phyloP scores from a whole-genome alignment of 1,140 invertebrate species.

The Drosophila sechellia region DNA sequence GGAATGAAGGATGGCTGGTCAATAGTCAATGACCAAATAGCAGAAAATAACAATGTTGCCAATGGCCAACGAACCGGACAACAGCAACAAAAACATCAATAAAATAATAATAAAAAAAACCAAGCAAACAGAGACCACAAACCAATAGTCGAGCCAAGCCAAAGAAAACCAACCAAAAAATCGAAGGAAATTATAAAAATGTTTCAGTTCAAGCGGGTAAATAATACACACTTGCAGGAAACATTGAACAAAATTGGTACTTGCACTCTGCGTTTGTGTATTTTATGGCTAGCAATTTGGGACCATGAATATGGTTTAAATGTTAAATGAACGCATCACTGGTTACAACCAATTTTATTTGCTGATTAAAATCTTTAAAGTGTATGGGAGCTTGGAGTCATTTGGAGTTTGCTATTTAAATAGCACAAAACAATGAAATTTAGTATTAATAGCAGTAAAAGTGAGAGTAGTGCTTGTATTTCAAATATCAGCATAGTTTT shows the following conservation, averaged over 20 bases:
- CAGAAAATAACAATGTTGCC: conserved; percentile 82
- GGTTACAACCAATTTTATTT: not conserved
- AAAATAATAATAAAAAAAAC: conserved; percentile 33
- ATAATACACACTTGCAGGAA: conserved; percentile 45
- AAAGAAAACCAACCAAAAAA: conserved; percentile 13
- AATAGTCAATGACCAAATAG: conserved; percentile 79
- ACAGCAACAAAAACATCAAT: conserved; percentile 58
- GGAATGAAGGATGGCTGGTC: conserved; percentile 48
- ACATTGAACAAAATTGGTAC: conserved; percentile 8
- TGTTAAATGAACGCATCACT: not conserved
- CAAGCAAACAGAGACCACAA: conserved; percentile 42
- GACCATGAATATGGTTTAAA: not conserved
- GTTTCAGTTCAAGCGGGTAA: conserved; percentile 70
- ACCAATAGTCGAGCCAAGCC: conserved; percentile 40
- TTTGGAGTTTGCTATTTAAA: no score
- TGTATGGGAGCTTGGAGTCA: no score
- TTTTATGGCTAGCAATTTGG: not conserved
- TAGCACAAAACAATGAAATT: no score
- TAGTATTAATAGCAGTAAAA: no score
- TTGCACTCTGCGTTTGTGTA: not conserved
- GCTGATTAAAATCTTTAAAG: not conserved
- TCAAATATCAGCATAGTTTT: no score
- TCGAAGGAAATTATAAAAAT: conserved; percentile 75
- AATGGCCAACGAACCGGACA: conserved; percentile 79
- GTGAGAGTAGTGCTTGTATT: no score